Base-by-base conservation (phyloP, 1,140 invertebrate species). In the Mylabris phalerata region DNA sequence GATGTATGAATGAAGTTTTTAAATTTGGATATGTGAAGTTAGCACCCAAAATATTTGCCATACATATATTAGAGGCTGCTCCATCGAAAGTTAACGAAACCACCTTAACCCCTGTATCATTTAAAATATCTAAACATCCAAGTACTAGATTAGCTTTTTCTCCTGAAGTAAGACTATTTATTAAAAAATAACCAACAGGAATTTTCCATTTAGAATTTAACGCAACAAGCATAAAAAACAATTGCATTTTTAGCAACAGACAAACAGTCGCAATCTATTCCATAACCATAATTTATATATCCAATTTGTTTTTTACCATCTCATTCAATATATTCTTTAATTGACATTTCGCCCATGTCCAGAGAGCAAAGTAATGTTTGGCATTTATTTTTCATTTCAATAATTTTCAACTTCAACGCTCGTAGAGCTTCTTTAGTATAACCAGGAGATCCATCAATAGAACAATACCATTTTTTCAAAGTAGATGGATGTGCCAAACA, bases 1-100 rank as follows among this genome's bases (percentile, higher is more conserved):
- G 69, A 52, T 75, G 71, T 27, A 10, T 9, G 67, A 75, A 74
- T 43, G 50, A 69, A 11, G 66, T 66, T 59, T 65, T 55, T 10
- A 59, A 47, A 61, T 67, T 62, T 55, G 24, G 5, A 58, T n/a
- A 41, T 60, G 49, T 27, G 40, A 63, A 62, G 11, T 56, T 58
- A 50, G 44, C 70, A 54, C 69, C 74, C 61, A 67, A 70, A 60
- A 6, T 48, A 61, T 1, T 67, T 1, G 45, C 55, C 45, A 11
- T 64, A 41, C 44, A 10, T 24, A 57, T 26, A 48, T 61, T 61
- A 9, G 54, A 10, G 11, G 45, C 41, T 4, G 48, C 4, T 9
- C 60, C 56, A 54, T 61, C 56, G 48, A 51, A 61, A 3, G 60
- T 52, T 11, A 61, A 13, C 2, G 48, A 51, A 5, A 9, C 9